A percentile compares a stretch with the other conserved stretches of the same genome.
Conservation (phyloP, 2,113 vertebrate species). For the Tachycineta bicolor region DNA sequence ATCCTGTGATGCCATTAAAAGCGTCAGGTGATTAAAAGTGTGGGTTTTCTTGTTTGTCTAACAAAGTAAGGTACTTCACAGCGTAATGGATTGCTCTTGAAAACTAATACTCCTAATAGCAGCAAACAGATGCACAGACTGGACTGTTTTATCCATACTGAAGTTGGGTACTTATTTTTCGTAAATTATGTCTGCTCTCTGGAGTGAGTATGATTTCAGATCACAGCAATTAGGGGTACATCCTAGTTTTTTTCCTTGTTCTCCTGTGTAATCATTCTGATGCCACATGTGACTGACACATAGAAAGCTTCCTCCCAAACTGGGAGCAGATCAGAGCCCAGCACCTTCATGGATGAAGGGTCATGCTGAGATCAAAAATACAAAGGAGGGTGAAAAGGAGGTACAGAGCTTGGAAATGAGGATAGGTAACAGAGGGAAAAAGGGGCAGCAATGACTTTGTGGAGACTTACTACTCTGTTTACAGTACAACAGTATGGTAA, state of each 20-base stretch:
- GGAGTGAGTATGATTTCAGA: background rate
- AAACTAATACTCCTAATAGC: slow-evolving; percentile 30
- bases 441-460: background rate
- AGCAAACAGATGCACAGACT: background rate
- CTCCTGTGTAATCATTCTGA: background rate
- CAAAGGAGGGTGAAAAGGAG: background rate
- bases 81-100: slow-evolving; percentile 41
- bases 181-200: background rate
- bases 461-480: background rate
- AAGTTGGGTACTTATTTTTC: background rate
- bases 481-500: background rate
- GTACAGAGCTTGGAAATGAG: background rate
- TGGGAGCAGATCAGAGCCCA: background rate
- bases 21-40: slow-evolving; percentile 47
- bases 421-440: background rate
- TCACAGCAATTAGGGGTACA: background rate
- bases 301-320: background rate
- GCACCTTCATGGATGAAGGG: background rate
- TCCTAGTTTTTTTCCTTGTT: background rate
- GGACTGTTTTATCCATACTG: background rate
- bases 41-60: slow-evolving; percentile 40
- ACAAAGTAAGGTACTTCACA: slow-evolving; percentile 40
- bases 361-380: background rate
- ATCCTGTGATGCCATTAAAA: slow-evolving; percentile 54
- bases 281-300: background rate